Evolutionary conservation across 2,797 vertebrate species (phyloP).

Genomic region (Amazonetta brasiliensis): DNA sequence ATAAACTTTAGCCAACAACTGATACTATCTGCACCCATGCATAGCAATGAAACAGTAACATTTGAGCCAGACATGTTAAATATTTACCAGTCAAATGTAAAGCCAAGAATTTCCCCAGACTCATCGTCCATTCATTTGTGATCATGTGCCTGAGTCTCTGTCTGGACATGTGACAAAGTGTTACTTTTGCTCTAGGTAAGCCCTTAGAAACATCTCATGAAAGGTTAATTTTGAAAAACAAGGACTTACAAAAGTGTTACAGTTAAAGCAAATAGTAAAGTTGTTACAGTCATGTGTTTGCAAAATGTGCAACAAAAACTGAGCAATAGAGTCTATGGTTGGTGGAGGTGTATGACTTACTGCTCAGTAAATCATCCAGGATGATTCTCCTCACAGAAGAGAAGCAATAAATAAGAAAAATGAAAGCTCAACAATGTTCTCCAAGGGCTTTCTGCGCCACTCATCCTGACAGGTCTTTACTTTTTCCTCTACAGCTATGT

Average conservation of each 20-base stretch:
- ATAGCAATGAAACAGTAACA: neutral
- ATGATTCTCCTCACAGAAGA: neutral
- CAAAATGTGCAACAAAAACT: neutral
- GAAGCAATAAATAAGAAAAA: neutral
- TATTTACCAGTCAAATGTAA: neutral
- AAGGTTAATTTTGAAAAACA: neutral
- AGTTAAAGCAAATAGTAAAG: neutral
- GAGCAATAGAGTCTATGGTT: neutral
- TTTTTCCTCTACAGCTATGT: neutral
- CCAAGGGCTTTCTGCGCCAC: neutral
- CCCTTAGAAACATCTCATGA: neutral
- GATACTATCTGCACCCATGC: neutral
- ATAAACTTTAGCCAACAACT: neutral
- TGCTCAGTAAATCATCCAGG: neutral
- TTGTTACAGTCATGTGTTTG: neutral
- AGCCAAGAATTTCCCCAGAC: neutral
- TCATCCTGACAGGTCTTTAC: neutral
- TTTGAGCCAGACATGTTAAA: neutral
- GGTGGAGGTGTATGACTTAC: neutral
- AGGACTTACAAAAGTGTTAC: neutral
- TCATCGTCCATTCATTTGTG: neutral
- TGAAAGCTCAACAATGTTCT: neutral
- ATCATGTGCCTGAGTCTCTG: neutral
- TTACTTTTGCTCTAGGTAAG: neutral
- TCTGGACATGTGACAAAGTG: neutral